Base-by-base conservation (phyloP, 2,113 vertebrate species). In the Todiramphus chloris region DNA sequence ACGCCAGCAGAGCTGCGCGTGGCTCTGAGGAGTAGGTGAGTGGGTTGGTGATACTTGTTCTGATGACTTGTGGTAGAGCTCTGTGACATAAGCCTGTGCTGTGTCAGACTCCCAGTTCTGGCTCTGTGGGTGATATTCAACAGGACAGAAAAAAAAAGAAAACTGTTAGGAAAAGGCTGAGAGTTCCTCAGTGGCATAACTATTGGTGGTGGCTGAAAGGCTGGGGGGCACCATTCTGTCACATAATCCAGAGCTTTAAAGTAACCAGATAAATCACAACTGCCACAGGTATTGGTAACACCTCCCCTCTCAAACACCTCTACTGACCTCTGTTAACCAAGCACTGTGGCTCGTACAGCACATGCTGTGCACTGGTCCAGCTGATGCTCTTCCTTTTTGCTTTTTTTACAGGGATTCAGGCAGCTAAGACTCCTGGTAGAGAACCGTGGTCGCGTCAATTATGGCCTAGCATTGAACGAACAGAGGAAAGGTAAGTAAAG, bases 371-470 rank as follows among this genome's bases (percentile, higher is more conserved):
- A 2, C 23, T 53, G 39, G 21, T 87, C 62, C 63, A 37, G 46
- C 81, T 81, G 39, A 93, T 79, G 16, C 31, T 37, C 48, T 19
- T 73, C 53, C 77, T 78, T 13, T 4, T 83, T 35, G 10, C 14
- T 10, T 35, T 27, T 16, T 2, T 74, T 60, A 33, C 97, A 99
- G 99, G 99, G 98, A 39, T 97, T 94, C 78, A 98, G 98, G 4
- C 98, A 97, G 18, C 97, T 99, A 81, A 98, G 99, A 78, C 97
- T 99, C 63, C 87, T 99, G 96, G 99, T 99, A 41, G 99, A 99
- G 96, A 99, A 99, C 96, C 97, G 99, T 1, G 99, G 99, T 39
- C 97, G 99, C 6, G 99, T 98, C 90, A 99, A 99, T 94, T 98
- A 98, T 1, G 99, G 99, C 41, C 89, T 89, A 58, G 93, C 96